Evolutionary conservation across 2,113 vertebrate species (phyloP).

Genomic region (Ophiodon elongatus): DNA sequence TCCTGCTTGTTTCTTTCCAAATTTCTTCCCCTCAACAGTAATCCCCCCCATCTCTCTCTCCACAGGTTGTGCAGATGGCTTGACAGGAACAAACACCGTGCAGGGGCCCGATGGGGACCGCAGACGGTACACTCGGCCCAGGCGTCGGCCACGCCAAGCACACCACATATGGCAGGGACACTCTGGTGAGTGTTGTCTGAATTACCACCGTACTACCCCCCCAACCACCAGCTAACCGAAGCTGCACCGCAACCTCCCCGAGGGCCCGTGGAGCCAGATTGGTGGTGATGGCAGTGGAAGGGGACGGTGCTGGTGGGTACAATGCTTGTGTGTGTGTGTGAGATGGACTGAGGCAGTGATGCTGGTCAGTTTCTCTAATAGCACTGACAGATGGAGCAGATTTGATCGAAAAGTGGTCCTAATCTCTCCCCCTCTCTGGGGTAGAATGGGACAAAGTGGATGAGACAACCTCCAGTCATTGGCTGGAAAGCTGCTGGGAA

Average conservation of each 20-base stretch:
- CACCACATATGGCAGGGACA: slow-evolving; percentile 90
- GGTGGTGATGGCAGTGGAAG: slow-evolving; percentile 44
- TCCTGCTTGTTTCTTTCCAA: background rate
- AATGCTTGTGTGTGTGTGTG: slow-evolving; percentile 11
- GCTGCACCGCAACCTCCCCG: slow-evolving; percentile 45
- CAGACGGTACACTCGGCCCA: slow-evolving; percentile 88
- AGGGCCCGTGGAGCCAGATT: slow-evolving; percentile 54
- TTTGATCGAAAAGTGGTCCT: slow-evolving; percentile 81
- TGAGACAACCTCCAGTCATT: slow-evolving; percentile 45
- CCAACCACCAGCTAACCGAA: slow-evolving; percentile 42
- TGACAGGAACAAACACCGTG: slow-evolving; percentile 91
- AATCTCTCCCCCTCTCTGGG: slow-evolving; percentile 63
- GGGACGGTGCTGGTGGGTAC: slow-evolving; percentile 47
- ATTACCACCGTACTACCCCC: slow-evolving; percentile 55
- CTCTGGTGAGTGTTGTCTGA: slow-evolving; percentile 88
- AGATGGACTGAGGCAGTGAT: slow-evolving; percentile 38
- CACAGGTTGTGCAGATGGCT: slow-evolving; percentile 91
- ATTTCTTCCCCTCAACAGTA: slow-evolving; percentile 9
- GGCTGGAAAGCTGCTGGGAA: slow-evolving; percentile 25
- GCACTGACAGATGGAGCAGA: slow-evolving; percentile 85
- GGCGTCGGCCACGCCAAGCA: slow-evolving; percentile 82
- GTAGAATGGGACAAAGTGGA: slow-evolving; percentile 60
- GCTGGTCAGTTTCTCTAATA: slow-evolving; percentile 82
- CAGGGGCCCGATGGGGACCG: slow-evolving; percentile 89
- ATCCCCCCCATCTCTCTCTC: slow-evolving; percentile 46